These are phyloP conservation scores for Erebia aethiops DNA, from an alignment of 2,888 invertebrate species.

Conservation along the genomic window DNA sequence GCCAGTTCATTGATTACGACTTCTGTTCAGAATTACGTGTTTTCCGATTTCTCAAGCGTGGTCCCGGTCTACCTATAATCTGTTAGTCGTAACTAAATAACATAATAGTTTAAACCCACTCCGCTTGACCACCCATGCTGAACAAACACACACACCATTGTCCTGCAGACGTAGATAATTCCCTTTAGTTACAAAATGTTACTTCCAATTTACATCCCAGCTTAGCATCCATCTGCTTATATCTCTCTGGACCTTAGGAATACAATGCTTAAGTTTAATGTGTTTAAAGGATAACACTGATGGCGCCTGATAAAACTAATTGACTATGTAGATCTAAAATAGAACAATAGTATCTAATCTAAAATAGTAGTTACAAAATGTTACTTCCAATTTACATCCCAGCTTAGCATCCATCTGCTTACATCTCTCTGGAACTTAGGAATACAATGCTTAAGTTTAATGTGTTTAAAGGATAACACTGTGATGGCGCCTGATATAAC, in stretches of 20 bases:
- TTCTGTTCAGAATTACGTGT: no score
- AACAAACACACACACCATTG: slow-evolving; percentile 51
- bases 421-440: no score
- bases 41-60: no score
- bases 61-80: not conserved
- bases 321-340: no score
- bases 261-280: slow-evolving; percentile 6
- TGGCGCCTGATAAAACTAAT: no score
- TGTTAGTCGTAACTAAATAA: slow-evolving; percentile 27
- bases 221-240: slow-evolving; percentile 18
- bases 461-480: not conserved
- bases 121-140: slow-evolving; percentile 59
- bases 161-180: slow-evolving; percentile 48
- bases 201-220: slow-evolving; percentile 17
- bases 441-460: slow-evolving; percentile 7
- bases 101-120: slow-evolving; percentile 35
- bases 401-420: slow-evolving; percentile 17
- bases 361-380: slow-evolving; percentile 37
- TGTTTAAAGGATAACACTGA: not conserved
- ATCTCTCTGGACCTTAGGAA: slow-evolving; percentile 3
- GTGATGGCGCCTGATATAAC: no score
- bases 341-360: no score
- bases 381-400: slow-evolving; percentile 19
- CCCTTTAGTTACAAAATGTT: slow-evolving; percentile 42
- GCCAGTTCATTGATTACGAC: no score